Conservation (phyloP, 1,140 invertebrate species). For the Drosophila kikkawai region DNA sequence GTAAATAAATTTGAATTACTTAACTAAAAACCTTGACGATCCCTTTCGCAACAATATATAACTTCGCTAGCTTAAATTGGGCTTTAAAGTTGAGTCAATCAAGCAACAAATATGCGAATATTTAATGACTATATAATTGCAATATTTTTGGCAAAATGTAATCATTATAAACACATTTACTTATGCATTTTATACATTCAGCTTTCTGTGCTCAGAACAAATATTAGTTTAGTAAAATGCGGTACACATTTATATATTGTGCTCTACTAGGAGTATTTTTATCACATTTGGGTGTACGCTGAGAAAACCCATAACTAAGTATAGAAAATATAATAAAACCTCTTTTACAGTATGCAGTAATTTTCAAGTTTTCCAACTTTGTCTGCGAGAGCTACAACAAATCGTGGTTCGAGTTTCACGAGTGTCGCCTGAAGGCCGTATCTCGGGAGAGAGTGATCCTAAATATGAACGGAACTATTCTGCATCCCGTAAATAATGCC, state of each 20-base stretch:
- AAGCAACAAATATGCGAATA: not conserved
- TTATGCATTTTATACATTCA: not conserved
- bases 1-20: not conserved
- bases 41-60: not conserved
- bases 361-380: slow-evolving; percentile 2
- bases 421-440: not conserved
- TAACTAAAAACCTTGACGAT: not conserved
- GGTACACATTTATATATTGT: not conserved
- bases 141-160: not conserved
- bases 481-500: not conserved
- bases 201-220: not conserved
- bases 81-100: not conserved
- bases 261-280: not conserved
- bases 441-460: not conserved
- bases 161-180: not conserved
- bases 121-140: not conserved
- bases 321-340: not conserved
- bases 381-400: slow-evolving; percentile 1
- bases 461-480: not conserved
- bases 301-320: too few species aligned
- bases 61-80: not conserved
- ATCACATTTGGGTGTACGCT: not conserved
- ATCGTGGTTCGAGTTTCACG: not conserved
- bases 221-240: not conserved
- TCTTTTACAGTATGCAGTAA: not conserved